phyloP scores from a whole-genome alignment of 2,113 vertebrate genomes.

The Centropristis striata region DNA sequence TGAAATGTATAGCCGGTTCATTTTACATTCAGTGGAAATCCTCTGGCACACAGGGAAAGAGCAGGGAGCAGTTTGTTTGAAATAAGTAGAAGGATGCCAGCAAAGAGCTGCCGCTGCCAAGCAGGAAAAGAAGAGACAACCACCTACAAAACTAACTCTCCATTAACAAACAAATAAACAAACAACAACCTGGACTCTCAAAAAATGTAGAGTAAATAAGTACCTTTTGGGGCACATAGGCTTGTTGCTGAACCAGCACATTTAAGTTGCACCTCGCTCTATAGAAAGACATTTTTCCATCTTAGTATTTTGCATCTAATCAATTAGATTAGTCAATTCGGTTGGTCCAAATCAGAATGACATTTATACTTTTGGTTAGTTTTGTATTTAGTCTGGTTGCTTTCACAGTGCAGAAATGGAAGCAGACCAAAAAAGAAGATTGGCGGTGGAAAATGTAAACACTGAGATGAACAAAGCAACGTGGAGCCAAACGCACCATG shows the following conservation, averaged over 20 bases:
- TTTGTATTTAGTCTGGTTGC: too few relatives aligned
- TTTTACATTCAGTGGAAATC: slow-evolving; percentile 24
- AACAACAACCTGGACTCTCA: neutral
- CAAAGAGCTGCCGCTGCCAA: neutral
- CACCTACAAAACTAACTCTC: slow-evolving; percentile 10
- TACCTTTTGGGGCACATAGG: neutral
- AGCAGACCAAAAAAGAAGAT: too few relatives aligned
- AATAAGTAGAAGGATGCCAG: neutral
- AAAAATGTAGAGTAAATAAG: neutral
- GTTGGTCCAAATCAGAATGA: too few relatives aligned
- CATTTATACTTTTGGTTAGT: too few relatives aligned
- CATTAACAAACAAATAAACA: slow-evolving; percentile 22
- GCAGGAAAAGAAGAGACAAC: neutral
- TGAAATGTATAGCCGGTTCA: slow-evolving; percentile 5
- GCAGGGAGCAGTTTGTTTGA: slow-evolving; percentile 18
- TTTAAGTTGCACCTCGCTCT: neutral
- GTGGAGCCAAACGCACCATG: too few relatives aligned
- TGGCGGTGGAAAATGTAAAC: too few relatives aligned
- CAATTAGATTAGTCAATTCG: too few relatives aligned
- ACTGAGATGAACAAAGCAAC: too few relatives aligned
- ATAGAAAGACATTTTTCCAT: neutral
- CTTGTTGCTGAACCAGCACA: neutral
- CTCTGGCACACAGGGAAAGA: slow-evolving; percentile 14
- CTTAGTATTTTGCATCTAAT: neutral
- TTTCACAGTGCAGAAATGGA: too few relatives aligned